Evolutionary conservation across 2,113 vertebrate genomes (phyloP).

Genomic region (Ornithorhynchus anatinus): DNA sequence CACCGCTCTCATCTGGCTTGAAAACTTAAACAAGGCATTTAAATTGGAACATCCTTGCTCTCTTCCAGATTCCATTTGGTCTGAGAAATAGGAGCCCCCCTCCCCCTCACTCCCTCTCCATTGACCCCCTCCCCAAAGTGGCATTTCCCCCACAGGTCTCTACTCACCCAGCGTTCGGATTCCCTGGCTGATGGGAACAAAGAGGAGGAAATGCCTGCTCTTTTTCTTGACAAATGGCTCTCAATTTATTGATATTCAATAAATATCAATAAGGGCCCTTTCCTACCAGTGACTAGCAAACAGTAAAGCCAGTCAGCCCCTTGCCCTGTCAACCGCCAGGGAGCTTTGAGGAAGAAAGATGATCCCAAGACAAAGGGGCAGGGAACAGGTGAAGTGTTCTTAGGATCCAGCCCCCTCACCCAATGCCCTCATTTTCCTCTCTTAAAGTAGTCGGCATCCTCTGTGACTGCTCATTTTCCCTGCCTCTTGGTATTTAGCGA

Average conservation of each 20-base stretch:
- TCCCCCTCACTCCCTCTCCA: not conserved
- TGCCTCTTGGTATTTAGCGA: not conserved
- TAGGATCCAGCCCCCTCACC: not conserved
- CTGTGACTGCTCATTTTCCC: not conserved
- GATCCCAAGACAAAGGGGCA: not conserved
- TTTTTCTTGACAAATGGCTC: not conserved
- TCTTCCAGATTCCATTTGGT: not conserved
- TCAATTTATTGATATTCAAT: not conserved
- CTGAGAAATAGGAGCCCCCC: not conserved
- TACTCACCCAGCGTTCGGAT: not conserved
- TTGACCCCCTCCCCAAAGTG: not conserved
- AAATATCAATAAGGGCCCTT: not conserved
- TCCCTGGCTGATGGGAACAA: not conserved
- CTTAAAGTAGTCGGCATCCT: not conserved
- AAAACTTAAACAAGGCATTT: not conserved
- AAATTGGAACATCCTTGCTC: not conserved
- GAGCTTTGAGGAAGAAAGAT: not conserved
- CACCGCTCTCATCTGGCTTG: not conserved
- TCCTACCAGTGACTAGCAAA: not conserved
- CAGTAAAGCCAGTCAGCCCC: not conserved
- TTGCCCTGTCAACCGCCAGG: not conserved
- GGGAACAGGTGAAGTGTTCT: conserved; percentile 22
- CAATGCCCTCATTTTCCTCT: not conserved
- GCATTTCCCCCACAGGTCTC: no score
- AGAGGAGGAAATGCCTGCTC: accelerated